Percentiles rank a stretch among this genome's conserved stretches.
Conservation (phyloP, 2,888 invertebrate species). For the Eumacrocentrus americanus region DNA sequence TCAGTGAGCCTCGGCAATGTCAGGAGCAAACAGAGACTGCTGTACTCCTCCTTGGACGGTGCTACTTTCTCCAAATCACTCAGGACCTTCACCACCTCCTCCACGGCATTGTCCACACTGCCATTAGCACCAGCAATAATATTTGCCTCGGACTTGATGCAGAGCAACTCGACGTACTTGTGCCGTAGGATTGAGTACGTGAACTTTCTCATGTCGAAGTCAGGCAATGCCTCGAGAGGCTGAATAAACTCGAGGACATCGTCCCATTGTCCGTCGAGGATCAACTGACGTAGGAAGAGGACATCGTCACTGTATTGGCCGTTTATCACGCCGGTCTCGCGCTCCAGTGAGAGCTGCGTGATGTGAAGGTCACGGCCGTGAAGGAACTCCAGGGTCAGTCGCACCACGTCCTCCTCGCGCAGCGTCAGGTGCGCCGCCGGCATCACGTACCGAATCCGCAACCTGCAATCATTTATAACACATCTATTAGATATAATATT, state of each 20-base stretch:
- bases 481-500: not conserved
- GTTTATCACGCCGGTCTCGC: constrained; percentile 95
- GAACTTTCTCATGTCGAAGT: constrained; percentile 84
- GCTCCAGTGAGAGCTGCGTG: constrained; percentile 86
- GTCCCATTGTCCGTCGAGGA: constrained; percentile 98
- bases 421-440: constrained; percentile 84
- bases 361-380: constrained; percentile 92
- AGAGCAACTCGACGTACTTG: constrained; percentile 91
- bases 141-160: constrained; percentile 93
- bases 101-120: constrained; percentile 89
- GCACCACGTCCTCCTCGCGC: constrained; percentile 88
- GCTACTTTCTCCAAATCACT: constrained; percentile 87
- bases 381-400: constrained; percentile 83
- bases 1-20: constrained; percentile 92
- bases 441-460: constrained; percentile 68
- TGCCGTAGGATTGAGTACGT: constrained; percentile 88
- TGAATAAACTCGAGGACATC: constrained; percentile 95
- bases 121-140: constrained; percentile 73
- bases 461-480: constrained; percentile 44
- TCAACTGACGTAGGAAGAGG: constrained; percentile 90
- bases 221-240: constrained; percentile 81
- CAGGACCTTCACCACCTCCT: constrained; percentile 91
- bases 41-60: constrained; percentile 93
- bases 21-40: constrained; percentile 85
- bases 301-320: constrained; percentile 93